phyloP scores from a whole-genome alignment of 2,888 invertebrate species.

The Alloscopus bannaensis region DNA sequence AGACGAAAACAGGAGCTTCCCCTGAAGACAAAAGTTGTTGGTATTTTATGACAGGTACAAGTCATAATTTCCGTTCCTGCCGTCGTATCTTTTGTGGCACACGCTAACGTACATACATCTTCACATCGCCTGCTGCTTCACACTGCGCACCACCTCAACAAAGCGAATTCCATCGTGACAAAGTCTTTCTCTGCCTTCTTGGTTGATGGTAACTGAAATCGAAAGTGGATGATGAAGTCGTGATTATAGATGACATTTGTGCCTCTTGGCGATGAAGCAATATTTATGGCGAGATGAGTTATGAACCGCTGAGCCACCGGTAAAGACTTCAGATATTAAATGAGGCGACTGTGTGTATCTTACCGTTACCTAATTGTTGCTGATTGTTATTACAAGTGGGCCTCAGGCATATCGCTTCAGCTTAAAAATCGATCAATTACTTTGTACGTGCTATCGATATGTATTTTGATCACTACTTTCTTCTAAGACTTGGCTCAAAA shows the following conservation, averaged over 20 bases:
- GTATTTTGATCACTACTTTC: not conserved
- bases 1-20: not conserved
- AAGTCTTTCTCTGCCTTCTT: too few relatives aligned
- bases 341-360: not conserved
- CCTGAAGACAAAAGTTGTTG: slow-evolving; percentile 4
- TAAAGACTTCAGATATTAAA: not conserved
- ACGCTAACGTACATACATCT: not conserved
- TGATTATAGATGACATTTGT: slow-evolving; percentile 5
- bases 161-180: too few relatives aligned
- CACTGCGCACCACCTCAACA: not conserved
- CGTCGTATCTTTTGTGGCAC: not conserved
- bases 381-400: not conserved
- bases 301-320: too few relatives aligned
- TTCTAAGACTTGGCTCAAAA: not conserved
- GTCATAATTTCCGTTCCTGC: slow-evolving; percentile 30
- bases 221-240: not conserved
- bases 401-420: not conserved
- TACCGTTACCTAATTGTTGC: slow-evolving; percentile 5
- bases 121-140: not conserved
- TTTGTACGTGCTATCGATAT: not conserved
- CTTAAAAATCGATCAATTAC: not conserved
- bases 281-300: not conserved
- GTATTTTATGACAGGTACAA: slow-evolving; percentile 8
- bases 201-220: not conserved
- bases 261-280: not conserved